Evolutionary conservation across 2,797 vertebrate genomes (phyloP), one percentile per base, ranked within the genome.

Genomic region (Eulemur rubriventer): DNA sequence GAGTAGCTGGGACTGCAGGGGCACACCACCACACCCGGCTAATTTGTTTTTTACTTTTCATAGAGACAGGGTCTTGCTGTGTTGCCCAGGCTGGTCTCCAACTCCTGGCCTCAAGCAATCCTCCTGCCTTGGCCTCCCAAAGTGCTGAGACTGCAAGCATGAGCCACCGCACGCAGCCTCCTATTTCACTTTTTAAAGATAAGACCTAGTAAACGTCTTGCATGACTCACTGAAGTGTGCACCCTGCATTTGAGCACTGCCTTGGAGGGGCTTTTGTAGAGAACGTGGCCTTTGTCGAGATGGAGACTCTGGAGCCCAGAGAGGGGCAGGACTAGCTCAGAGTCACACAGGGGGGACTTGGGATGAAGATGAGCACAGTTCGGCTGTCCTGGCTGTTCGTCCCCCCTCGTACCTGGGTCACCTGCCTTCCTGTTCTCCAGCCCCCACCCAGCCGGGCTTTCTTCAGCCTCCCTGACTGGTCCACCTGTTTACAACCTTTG

Each of bases 311-410:
- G 55, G 82, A 81, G 67, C 78, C 85, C 30, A 33, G 89, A 69
- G 55, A 50, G 55, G 69, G 61, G 10, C 43, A 52, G 20, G 13
- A 12, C 52, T 35, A 11, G 48, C 30, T 35, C 16, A 17, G 82
- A 11, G 63, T 24, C 78, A 35, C 78, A 12, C 1, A 38, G 59
- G 4, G 1, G 6, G 43, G 35, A 28, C 52, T 28, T 11, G 0
- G 26, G 70, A 22, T 33, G 6, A 63, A 70, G 26, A 24, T 18
- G 46, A 16, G 24, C 22, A 1, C 0, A 0, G 30, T 13, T 38
- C 9, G 17, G 0, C 4, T 26, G 55, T 18, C 50, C 67, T 13
- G 1, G 2, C n/a, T 50, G 22, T 48, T 43, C 57, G 2, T 6
- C 55, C 55, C 7, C 6, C 75, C 63, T 28, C 7, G 3, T n/a